A percentile compares a stretch with the other conserved stretches of the same genome.
These are phyloP conservation scores for Drosophila neocordata DNA, from an alignment of 1,140 invertebrate species.

Conservation along the genomic window DNA sequence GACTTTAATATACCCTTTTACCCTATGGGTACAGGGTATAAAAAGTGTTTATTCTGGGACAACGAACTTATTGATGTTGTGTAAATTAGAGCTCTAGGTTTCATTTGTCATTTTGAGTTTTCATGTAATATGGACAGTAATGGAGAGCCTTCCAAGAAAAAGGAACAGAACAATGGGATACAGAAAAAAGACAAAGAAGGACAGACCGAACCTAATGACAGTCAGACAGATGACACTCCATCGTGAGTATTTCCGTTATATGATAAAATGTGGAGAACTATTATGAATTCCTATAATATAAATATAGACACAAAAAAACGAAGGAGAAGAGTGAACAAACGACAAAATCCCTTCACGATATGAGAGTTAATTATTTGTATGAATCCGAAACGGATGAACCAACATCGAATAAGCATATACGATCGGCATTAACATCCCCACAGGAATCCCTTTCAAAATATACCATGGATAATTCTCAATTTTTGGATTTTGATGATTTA, in stretches of 20 bases:
- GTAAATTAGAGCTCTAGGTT: neutral
- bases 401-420: neutral
- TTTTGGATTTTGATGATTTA: conserved; percentile 91
- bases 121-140: neutral
- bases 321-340: neutral
- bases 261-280: no score
- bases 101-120: neutral
- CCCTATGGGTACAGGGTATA: no score
- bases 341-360: neutral
- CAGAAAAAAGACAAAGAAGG: neutral
- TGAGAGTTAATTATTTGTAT: neutral
- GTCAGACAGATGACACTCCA: neutral
- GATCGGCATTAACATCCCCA: neutral
- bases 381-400: neutral
- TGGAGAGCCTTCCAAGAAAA: neutral
- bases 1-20: no score
- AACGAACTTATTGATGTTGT: neutral
- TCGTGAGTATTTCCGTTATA: neutral
- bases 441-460: neutral
- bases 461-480: conserved; percentile 9
- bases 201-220: neutral
- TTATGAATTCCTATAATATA: no score
- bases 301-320: neutral
- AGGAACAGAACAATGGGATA: neutral
- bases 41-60: no score